Base-by-base conservation (phyloP, 1,140 invertebrate species). In the Hydropsyche tenuis region DNA sequence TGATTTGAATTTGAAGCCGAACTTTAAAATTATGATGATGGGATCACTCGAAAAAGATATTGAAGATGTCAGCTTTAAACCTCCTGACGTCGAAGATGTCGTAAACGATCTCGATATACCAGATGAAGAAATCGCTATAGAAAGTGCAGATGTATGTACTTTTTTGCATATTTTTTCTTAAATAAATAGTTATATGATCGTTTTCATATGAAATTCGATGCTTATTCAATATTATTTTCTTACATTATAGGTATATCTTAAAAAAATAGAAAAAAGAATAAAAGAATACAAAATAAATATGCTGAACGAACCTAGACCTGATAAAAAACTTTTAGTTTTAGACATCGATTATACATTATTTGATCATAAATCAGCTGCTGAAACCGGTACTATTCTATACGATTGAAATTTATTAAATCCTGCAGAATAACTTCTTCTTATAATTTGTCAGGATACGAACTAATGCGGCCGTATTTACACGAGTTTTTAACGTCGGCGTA, bases 341-440 rank as follows among this genome's bases (percentile, higher is more conserved):
- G 97, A 99, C 81, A 97, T 99, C 80, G 97, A 99, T 83, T 98
- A 99, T 79, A 99, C 96, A 7, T 83, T 99, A 11, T 98, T 97
- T 83, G 96, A 98, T 86, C 96, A 98, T 81, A 90, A 93, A 82
- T 98, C 96, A 25, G 89, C 91, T 11, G 96, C 95, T 5, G 94
- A 97, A 83, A 91, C 90, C 75, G 96, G 93, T 77, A 84, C 63
- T 43, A 18, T 7, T 25, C 11, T 43, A 22, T 16, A 65, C 30
- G 7, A 20, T 6, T 45, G 0, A 16, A 18, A 43, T 65, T 65
- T 65, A n/a, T 65, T 20, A 16, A 14, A 14, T 63, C 14, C 14
- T 5, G 43, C 4, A 43, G 16, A 43, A 43, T 43, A 42, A 37
- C 3, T 37, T 37, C 9, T 37, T 42, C 42, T 65, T 46, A 46